Evolutionary conservation across 2,797 vertebrate species (phyloP).

Genomic region (Peromyscus attwateri): DNA sequence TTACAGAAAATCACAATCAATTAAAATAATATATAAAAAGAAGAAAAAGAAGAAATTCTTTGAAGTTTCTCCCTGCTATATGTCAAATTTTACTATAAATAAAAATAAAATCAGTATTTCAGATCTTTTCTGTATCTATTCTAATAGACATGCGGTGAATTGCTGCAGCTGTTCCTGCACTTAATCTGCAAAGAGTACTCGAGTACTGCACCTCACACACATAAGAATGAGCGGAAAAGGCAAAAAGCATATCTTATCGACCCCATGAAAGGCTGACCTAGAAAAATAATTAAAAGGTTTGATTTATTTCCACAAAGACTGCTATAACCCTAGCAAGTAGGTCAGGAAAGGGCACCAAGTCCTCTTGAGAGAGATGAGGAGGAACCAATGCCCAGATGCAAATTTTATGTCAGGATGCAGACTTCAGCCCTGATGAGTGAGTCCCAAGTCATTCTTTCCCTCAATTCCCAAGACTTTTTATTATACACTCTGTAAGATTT

Average conservation of each 20-base stretch:
- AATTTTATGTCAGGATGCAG: background rate
- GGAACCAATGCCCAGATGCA: background rate
- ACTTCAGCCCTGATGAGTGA: background rate
- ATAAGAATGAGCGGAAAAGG: background rate
- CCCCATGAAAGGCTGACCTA: background rate
- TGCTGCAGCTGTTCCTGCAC: background rate
- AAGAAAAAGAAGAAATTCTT: background rate
- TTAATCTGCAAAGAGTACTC: background rate
- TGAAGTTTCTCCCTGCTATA: background rate
- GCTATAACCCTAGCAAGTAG: constrained; percentile 45
- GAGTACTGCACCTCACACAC: background rate
- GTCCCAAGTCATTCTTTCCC: background rate
- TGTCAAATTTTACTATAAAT: background rate
- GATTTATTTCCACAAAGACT: constrained; percentile 17
- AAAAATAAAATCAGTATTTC: background rate
- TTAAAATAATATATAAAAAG: background rate
- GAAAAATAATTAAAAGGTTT: background rate
- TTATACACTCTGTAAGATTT: background rate
- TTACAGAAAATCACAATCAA: background rate
- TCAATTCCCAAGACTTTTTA: constrained; percentile 33
- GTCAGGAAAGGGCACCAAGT: constrained; percentile 37
- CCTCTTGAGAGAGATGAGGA: background rate
- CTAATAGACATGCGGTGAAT: background rate
- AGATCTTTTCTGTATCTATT: background rate
- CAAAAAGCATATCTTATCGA: background rate